Evolutionary conservation across 2,113 vertebrate genomes (phyloP).

Genomic region (Centropus unirufus): DNA sequence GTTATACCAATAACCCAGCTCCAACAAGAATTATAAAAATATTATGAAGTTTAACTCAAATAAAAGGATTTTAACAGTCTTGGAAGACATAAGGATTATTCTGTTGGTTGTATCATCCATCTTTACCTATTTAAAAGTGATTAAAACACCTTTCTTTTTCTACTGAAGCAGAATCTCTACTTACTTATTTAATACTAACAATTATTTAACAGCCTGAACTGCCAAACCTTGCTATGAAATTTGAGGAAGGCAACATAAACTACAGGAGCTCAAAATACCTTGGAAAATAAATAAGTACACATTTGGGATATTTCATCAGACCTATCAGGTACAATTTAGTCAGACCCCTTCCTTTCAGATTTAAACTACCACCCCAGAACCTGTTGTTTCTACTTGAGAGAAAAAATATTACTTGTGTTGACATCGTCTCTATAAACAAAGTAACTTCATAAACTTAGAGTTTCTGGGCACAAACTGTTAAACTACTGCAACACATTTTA

Average conservation of each 20-base stretch:
- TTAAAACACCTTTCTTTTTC: background rate
- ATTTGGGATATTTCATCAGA: background rate
- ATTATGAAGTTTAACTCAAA: background rate
- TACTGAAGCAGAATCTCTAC: fast-evolving
- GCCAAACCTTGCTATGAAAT: background rate
- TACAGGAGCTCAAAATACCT: background rate
- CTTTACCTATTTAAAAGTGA: background rate
- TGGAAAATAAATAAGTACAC: background rate
- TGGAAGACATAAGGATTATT: background rate
- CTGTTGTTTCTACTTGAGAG: background rate
- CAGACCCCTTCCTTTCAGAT: background rate
- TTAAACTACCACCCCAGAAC: background rate
- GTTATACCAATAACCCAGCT: background rate
- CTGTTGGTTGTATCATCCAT: background rate
- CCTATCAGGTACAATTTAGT: background rate
- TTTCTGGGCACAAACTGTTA: background rate
- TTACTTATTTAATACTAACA: background rate
- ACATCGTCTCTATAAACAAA: background rate
- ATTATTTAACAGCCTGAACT: background rate
- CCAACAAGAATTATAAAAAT: background rate
- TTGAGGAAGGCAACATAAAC: background rate
- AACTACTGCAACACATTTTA: background rate
- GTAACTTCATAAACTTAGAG: background rate
- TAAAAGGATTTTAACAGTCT: background rate
- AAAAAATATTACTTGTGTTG: background rate